Percentiles rank a stretch among this genome's conserved stretches.
Evolutionary conservation across 2,797 vertebrate species (phyloP).

Genomic region (Mergus octosetaceus): DNA sequence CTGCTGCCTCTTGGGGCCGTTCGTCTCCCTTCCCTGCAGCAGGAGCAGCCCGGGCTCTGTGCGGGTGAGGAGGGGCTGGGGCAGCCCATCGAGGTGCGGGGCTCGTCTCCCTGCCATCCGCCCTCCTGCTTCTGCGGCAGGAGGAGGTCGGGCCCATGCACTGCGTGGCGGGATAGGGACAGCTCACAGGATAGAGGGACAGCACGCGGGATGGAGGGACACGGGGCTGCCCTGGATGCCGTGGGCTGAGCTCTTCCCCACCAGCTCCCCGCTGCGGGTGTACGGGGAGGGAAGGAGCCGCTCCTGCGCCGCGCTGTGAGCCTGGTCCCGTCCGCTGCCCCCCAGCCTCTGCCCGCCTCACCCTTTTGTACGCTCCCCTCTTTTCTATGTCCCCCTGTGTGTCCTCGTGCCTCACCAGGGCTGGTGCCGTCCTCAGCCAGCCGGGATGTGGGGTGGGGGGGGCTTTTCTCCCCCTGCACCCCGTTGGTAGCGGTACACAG

Average conservation of each 20-base stretch:
- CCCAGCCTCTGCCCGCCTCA: neutral
- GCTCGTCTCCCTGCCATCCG: no score
- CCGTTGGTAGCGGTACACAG: neutral
- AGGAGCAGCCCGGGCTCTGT: neutral
- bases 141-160: no score
- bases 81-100: no score
- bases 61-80: neutral
- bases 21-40: neutral
- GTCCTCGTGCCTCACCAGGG: neutral
- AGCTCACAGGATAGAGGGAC: neutral
- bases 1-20: neutral
- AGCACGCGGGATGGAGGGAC: fast-evolving
- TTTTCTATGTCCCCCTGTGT: neutral
- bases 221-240: fast-evolving
- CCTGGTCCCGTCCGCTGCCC: neutral
- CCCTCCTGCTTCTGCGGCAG: no score
- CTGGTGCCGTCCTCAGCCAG: no score
- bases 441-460: neutral
- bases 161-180: no score
- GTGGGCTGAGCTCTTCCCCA: neutral
- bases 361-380: neutral
- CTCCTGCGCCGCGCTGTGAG: fast-evolving
- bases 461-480: neutral
- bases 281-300: neutral
- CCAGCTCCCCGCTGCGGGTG: fast-evolving